Evolutionary conservation across 64 coral and sea anemone species (phyloP), one percentile per base, ranked within the genome.

Genomic region (Trachythela sp.): DNA sequence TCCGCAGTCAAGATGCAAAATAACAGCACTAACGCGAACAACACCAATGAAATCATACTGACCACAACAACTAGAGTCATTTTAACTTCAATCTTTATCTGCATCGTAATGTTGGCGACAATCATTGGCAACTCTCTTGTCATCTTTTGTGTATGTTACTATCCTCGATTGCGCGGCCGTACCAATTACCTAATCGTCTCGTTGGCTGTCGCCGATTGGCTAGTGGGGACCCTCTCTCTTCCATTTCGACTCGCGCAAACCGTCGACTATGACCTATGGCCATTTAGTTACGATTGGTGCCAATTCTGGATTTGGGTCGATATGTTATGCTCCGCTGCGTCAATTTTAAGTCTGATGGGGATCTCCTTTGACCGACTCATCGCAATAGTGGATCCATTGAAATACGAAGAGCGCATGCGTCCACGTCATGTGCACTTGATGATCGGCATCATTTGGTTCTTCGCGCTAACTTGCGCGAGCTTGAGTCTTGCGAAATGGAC

Each of bases 271-370:
- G 89, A 92, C 37, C 14, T 8, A 0, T 99, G 93, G 93, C 93
- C 93, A 0, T 14, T 27, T 2, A 83, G 48, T 34, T 52, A 94
- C 36, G 91, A 89, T 9, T 93, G 96, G 4, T 99, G 96, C 22
- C 94, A 99, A 72, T 87, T 87, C 26, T 99, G 96, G 96, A 99
- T 99, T 4, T 94, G 93, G 93, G 86, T 95, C 2, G 96, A 99
- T n/a, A 99, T 95, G 88, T 50, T 99, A 2, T 93, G 89, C 31
- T 71, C 90, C 35, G 96, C 92, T 18, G 96, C 93, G 0, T 99
- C 96, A 1, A 99, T 99, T 43, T 85, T 99, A 13, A 95, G 94
- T 56, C 89, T 99, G 0, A 89, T 91, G 2, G 93, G 86, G 0
- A 99, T 99, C 52, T 93, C 91, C 43, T 84, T 99, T 33, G 96